Base-by-base conservation (phyloP, 2,888 invertebrate genomes). In the Cancer borealis region DNA sequence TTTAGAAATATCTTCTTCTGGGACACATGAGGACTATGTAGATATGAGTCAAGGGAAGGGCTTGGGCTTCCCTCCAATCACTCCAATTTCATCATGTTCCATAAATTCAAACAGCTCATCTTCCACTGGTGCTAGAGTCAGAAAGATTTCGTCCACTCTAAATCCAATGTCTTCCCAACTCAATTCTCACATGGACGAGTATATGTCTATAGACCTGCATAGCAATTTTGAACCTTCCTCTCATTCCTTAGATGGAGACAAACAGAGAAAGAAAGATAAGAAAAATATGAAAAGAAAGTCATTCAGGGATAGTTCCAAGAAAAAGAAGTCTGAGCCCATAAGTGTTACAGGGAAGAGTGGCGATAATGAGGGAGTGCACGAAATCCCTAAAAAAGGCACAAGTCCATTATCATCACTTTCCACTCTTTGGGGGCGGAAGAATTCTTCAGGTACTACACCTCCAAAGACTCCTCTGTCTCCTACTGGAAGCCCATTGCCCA, bases 391-490 rank as follows among this genome's bases (percentile, higher is more conserved):
- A 60, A 95, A 95, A 90, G 92, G 94, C 45, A 91, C 95, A 79
- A 93, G 95, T 66, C 92, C 94, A 30, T 84, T 95, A n/a, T 93
- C 95, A 30, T 93, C 95, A 49, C 54, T 95, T 5, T 91, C 95
- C 91, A 95, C 94, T 46, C 91, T 96, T 17, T 88, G 96, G n/a
- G 96, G 96, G 10, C 96, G 96, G 10, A 97, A 97, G 96, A 96
- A 96, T 92, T 97, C 97, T 0, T 96, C 96, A 0, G 96, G 96
- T 8, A 96, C 96, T 3, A 96, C 97, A 12, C 96, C 97, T 12
- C 97, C 97, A 4, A 97, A 97, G 95, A 96, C 97, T 96, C 96
- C 96, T 8, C 96, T 96, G 4, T 96, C 97, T 14, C 96, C 96
- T 96, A 95, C 95, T 26, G 95, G 95, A 49, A 95, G 95, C 92